Base-by-base conservation (phyloP, 35 echinoderm and acorn worm species). In the Ophiothrix spiculata region DNA sequence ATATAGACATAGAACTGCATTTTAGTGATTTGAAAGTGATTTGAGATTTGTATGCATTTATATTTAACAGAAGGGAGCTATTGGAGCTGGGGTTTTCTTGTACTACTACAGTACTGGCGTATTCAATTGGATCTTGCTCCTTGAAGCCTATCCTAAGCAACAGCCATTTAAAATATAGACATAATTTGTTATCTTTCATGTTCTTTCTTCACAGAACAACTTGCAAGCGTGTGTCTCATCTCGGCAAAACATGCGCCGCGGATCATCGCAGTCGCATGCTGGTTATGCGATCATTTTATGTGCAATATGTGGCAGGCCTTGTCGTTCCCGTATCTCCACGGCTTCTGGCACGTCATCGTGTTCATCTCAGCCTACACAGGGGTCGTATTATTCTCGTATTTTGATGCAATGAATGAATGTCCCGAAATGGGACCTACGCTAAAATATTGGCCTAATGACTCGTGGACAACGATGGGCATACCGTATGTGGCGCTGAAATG, bases 281-380 rank as follows among this genome's bases (percentile, higher is more conserved):
- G 96, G 96, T 46, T 94, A 6, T 83, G 86, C 41, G 96, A 99
- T 37, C 86, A 63, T 10, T 76, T 91, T 34, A 45, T 94, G 73
- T 99, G 96, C 64, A 92, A 94, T 35, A 77, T 93, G 35, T 99
- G 96, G 96, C 92, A 91, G 63, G 87, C 41, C 0, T 12, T 94
- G 1, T 94, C 89, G 2, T 88, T 99, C 60, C 96, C 96, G 33
- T 99, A 99, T 39, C 96, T 99, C 14, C 96, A 99, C 86, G 91
- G 96, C 54, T 80, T 93, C 88, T 99, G 96, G 96, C 96, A 99
- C 80, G 91, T 99, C 74, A 74, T 99, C 37, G 92, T 99, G 33
- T 94, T 99, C 33, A 80, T 94, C 76, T 90, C 91, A 0, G 92
- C 91, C 0, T 99, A 99, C 96, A 87, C 88, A 8, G 79, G 54